phyloP scores from a whole-genome alignment of 2,113 vertebrate genomes.

The Sapajus apella region DNA sequence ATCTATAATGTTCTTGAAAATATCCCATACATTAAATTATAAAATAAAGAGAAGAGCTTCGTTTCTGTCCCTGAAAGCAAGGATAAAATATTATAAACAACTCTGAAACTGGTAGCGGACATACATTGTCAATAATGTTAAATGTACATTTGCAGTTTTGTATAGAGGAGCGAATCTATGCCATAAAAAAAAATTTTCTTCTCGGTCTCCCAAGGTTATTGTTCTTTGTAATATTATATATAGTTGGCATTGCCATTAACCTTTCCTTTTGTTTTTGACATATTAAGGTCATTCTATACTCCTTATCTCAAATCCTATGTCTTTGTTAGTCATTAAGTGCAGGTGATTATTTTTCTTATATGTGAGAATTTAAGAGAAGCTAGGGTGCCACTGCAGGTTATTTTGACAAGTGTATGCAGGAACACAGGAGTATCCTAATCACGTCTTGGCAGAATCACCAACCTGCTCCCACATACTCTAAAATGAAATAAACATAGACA shows the following conservation, averaged over 20 bases:
- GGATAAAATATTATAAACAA: slow-evolving; percentile 16
- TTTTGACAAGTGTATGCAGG: not conserved
- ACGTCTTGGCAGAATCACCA: not conserved
- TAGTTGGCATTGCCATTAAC: not conserved
- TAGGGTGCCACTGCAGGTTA: not conserved
- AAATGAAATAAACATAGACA: not conserved
- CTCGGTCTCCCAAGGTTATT: not conserved
- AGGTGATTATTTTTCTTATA: not conserved
- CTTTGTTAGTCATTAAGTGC: not conserved
- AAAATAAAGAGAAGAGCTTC: slow-evolving; percentile 37
- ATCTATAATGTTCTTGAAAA: slow-evolving; percentile 56
- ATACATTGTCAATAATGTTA: slow-evolving; percentile 7
- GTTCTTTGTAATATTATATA: not conserved
- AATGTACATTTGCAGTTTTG: not conserved
- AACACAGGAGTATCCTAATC: not conserved
- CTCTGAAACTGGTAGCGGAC: not conserved
- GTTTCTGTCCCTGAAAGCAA: slow-evolving; percentile 9
- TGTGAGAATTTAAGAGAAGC: not conserved
- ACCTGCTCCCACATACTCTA: accelerated
- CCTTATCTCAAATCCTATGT: not conserved
- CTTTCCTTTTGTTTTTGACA: not conserved
- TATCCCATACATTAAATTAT: not conserved
- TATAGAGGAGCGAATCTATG: not conserved
- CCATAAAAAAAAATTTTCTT: not conserved
- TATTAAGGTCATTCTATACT: not conserved